Evolutionary conservation across 2,797 vertebrate genomes (phyloP), one percentile per base, ranked within the genome.

Genomic region (Pygocentrus nattereri): DNA sequence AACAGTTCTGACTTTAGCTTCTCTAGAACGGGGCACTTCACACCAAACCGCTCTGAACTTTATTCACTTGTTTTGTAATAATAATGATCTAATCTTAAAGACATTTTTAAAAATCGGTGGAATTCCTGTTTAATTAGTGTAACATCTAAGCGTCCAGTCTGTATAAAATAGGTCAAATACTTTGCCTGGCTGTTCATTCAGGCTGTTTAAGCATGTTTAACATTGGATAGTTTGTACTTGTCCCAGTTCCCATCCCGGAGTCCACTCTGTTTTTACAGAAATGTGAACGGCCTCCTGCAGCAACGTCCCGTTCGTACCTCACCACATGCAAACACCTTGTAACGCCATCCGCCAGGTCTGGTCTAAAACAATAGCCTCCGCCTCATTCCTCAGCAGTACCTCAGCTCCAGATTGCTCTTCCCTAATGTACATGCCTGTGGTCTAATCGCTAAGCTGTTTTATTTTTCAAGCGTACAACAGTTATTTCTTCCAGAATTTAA

Each of bases 401-500:
- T 82, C 75, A 71, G 72, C 77, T 77, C 52, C 56, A 59, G 15
- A 78, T 81, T 59, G 59, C 72, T 88, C 82, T 79, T 76, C 73
- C 59, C 75, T 74, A 78, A 69, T 68, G 64, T 49, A 71, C 76
- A 77, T 82, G 82, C 85, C 77, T 84, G 82, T 62, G 85, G 85
- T 83, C 83, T 80, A 64, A 84, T 84, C 74, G 25, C 83, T 84
- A 75, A 78, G 76, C 69, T 65, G 58, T 75, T 82, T 84, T 69
- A 75, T 81, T 82, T 82, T 84, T 82, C 50, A 56, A 71, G 65
- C 21, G 25, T 78, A 70, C 80, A 83, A 81, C 84, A 84, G 83
- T 84, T 88, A 82, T 89, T 88, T 82, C 86, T 85, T 89, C 82
- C 89, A 91, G 86, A 62, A 92, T 92, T 92, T 90, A 62, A 85